Percentiles rank a stretch among this genome's conserved stretches.
These are phyloP conservation scores for Odontomyia ornata DNA, from an alignment of 2,888 invertebrate species.

Conservation along the genomic window DNA sequence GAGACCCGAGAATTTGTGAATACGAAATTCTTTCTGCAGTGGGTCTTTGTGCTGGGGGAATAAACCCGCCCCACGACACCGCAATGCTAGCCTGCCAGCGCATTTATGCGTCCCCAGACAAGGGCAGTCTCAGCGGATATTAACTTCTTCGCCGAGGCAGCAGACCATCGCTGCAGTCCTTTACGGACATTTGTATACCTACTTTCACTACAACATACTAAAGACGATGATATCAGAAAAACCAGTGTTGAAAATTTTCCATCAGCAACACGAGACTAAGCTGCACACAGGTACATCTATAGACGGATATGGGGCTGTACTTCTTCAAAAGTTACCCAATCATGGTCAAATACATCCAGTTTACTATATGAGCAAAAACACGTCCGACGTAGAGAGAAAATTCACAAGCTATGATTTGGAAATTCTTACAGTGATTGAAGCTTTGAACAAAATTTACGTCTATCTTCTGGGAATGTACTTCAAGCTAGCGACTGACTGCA, in stretches of 20 bases:
- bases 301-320: neutral
- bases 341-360: conserved; percentile 52
- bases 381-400: conserved; percentile 52
- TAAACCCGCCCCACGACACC: too few species aligned
- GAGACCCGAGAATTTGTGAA: too few species aligned
- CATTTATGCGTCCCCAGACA: too few species aligned
- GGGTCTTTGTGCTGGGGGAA: too few species aligned
- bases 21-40: too few species aligned
- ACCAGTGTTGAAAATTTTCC: neutral
- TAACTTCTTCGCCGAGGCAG: too few species aligned
- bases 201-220: neutral
- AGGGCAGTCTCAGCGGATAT: too few species aligned
- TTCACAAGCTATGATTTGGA: conserved; percentile 57
- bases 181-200: too few species aligned
- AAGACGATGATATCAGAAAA: neutral
- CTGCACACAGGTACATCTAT: neutral
- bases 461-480: conserved; percentile 54
- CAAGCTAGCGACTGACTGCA: conserved; percentile 55
- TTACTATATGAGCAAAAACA: conserved; percentile 54
- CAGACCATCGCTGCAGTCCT: too few species aligned
- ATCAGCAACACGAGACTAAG: neutral
- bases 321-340: neutral
- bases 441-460: conserved; percentile 53
- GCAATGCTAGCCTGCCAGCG: too few species aligned
- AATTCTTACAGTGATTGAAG: conserved; percentile 55